phyloP scores from a whole-genome alignment of 2,888 invertebrate genomes.

The Pterobdella sp. region DNA sequence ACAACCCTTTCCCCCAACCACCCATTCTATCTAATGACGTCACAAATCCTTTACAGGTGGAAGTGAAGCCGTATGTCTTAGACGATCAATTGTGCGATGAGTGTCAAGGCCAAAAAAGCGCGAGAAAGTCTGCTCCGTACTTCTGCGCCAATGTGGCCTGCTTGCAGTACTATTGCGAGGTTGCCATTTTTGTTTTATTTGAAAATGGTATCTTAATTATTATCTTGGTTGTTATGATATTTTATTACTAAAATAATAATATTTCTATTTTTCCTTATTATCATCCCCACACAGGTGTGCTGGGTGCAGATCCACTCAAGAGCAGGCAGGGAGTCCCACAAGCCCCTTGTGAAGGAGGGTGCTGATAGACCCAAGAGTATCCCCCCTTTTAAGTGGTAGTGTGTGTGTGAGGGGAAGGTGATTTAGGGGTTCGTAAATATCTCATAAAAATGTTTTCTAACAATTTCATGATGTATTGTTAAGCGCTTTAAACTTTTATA shows the following conservation, averaged over 20 bases:
- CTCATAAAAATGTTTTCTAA: too few relatives aligned
- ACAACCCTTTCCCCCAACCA: too few relatives aligned
- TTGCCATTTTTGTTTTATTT: too few relatives aligned
- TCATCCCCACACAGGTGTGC: too few relatives aligned
- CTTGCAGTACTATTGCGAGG: constrained; percentile 97
- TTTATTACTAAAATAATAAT: too few relatives aligned
- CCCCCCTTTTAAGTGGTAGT: constrained; percentile 81
- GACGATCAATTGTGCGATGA: constrained; percentile 99
- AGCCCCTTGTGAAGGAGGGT: constrained; percentile 96
- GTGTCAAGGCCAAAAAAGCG: constrained; percentile 93
- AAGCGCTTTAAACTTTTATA: too few relatives aligned
- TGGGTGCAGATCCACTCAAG: constrained; percentile 97
- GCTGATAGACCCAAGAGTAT: constrained; percentile 90
- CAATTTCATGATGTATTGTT: too few relatives aligned
- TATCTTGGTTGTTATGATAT: too few relatives aligned
- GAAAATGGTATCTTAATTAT: too few relatives aligned
- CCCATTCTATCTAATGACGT: too few relatives aligned
- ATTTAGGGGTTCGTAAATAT: neutral
- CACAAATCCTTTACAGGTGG: constrained; percentile 58
- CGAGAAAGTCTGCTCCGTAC: constrained; percentile 96
- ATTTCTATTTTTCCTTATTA: too few relatives aligned
- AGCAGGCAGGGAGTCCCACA: constrained; percentile 95
- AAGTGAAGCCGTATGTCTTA: constrained; percentile 95
- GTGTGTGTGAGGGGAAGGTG: neutral
- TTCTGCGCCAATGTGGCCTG: constrained; percentile 99